phyloP scores from a whole-genome alignment of 2,888 invertebrate genomes.

The Kuschelorhynchus macadamiae region DNA sequence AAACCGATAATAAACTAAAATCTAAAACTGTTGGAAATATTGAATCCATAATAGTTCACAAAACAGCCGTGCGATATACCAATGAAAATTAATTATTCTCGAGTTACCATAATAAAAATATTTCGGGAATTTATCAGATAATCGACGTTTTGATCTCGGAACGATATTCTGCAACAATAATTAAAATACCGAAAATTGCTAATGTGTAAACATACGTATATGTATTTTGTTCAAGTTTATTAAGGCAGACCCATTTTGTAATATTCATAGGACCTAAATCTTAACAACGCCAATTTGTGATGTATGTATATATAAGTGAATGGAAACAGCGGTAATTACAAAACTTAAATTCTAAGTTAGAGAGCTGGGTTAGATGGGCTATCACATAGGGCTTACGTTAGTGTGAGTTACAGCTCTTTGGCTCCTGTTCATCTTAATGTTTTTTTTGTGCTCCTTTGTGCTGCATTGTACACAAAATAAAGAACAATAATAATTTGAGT shows the following conservation, averaged over 20 bases:
- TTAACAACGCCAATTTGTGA: constrained; percentile 17
- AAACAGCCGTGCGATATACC: too few relatives aligned
- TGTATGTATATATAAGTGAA: constrained; percentile 60
- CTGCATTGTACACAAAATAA: constrained; percentile 65
- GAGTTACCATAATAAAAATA: too few relatives aligned
- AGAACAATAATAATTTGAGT: constrained; percentile 58
- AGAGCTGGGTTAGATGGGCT: constrained; percentile 67
- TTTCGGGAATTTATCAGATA: too few relatives aligned
- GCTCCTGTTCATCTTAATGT: constrained; percentile 59
- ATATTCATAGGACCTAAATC: constrained; percentile 15
- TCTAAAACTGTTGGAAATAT: too few relatives aligned
- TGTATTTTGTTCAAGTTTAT: too few relatives aligned
- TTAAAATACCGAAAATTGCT: too few relatives aligned
- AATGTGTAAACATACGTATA: too few relatives aligned
- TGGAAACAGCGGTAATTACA: constrained; percentile 58
- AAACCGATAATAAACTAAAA: too few relatives aligned
- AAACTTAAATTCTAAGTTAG: constrained; percentile 58
- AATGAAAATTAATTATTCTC: too few relatives aligned
- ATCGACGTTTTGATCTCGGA: too few relatives aligned
- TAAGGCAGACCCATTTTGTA: not conserved
- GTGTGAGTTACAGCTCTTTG: constrained; percentile 69
- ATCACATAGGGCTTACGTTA: constrained; percentile 68
- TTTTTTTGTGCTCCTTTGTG: constrained; percentile 63
- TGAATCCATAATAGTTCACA: too few relatives aligned
- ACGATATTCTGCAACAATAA: too few relatives aligned